These are phyloP conservation scores for Furcula furcula DNA, from an alignment of 2,888 invertebrate species.

Conservation along the genomic window DNA sequence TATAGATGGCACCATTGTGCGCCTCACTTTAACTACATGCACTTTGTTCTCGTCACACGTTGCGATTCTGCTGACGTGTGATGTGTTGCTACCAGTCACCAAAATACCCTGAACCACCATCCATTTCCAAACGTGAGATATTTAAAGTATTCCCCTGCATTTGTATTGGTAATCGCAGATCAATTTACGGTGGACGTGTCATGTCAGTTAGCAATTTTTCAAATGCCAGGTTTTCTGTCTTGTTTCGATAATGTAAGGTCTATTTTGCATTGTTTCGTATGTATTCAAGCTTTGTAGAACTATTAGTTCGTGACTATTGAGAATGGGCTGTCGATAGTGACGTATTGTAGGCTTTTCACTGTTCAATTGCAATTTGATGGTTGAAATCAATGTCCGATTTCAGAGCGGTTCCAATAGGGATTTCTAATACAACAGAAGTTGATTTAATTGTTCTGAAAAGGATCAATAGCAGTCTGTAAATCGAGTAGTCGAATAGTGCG, in stretches of 20 bases:
- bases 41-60: slow-evolving; percentile 63
- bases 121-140: slow-evolving; percentile 11
- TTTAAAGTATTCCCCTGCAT: slow-evolving; percentile 1
- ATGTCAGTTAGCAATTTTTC: slow-evolving; percentile 31
- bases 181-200: slow-evolving; percentile 41
- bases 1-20: slow-evolving; percentile 66
- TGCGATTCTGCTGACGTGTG: slow-evolving; percentile 70
- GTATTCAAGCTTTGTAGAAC: slow-evolving; percentile 19
- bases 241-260: slow-evolving; percentile 25
- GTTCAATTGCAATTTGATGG: slow-evolving; percentile 52
- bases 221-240: slow-evolving; percentile 19
- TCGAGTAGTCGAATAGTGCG: no score
- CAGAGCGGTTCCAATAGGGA: slow-evolving; percentile 19
- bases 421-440: slow-evolving; percentile 9
- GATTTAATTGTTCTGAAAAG: slow-evolving; percentile 7
- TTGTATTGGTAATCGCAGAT: slow-evolving; percentile 29
- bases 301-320: slow-evolving; percentile 68
- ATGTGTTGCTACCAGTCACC: slow-evolving; percentile 57
- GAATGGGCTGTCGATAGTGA: slow-evolving; percentile 73
- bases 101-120: slow-evolving; percentile 34
- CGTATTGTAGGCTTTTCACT: slow-evolving; percentile 72
- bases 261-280: slow-evolving; percentile 21
- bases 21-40: slow-evolving; percentile 66
- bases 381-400: slow-evolving; percentile 37
- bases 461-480: no score